Base-by-base conservation (phyloP, 2,888 invertebrate species). In the Hyppa rectilinea region DNA sequence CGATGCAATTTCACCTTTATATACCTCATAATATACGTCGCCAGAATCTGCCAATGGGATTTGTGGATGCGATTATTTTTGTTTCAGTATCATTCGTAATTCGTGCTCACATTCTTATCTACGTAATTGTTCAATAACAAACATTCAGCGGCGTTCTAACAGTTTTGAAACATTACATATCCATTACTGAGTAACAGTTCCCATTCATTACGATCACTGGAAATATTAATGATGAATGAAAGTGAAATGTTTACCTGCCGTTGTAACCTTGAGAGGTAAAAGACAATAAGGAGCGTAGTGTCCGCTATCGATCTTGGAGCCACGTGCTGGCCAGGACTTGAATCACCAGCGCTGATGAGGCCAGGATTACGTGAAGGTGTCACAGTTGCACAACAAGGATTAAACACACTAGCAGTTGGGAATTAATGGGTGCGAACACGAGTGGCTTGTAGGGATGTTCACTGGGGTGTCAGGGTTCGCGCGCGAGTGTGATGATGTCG, bases 231-330 rank as follows among this genome's bases (percentile, higher is more conserved):
- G 68, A 85, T 83, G 77, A 91, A 92, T 90, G 90, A 89, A 91
- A 88, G 80, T 84, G 80, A 71, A 75, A 71, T 80, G 90, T 92
- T 92, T 92, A 94, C 94, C 94, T 94, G 89, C 90, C 88, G 89
- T 84, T 84, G 85, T 89, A 92, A 93, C 92, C 94, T 94, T 93
- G 92, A 89, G 79, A 78, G 87, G 82, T 87, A 85, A 85, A 84
- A 86, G 84, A 87, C 83, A 84, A 82, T 79, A 85, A 89, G 80
- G 83, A 87, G 85, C 78, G 83, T 83, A 63, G 49, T 71, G 81
- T 85, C 88, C 83, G 84, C 88, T 90, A 90, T 90, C 84, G 91
- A 90, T 90, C 86, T 87, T 82, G 84, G 82, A 84, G 80, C 77
- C 90, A 90, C 88, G 87, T 89, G 89, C 86, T 85, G 36, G 64